Conservation (phyloP, 2,113 vertebrate genomes). For the Megatriorchis doriae region DNA sequence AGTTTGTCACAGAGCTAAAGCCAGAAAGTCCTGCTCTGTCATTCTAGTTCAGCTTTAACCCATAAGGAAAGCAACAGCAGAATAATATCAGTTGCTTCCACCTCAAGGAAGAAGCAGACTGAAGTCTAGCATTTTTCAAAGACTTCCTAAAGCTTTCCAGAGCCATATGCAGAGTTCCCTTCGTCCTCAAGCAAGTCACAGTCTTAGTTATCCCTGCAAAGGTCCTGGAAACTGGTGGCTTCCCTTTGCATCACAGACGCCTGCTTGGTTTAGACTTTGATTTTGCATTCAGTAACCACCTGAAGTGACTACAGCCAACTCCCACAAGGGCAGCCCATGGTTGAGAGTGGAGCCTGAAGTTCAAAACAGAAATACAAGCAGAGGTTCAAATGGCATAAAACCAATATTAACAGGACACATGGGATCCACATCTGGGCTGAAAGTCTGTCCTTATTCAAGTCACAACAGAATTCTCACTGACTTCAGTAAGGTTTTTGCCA, state of each 20-base stretch:
- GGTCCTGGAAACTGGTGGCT: not conserved
- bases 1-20: not conserved
- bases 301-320: not conserved
- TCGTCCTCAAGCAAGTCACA: not conserved
- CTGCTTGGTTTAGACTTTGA: not conserved
- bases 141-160: not conserved
- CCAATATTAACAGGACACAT: not conserved
- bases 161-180: not conserved
- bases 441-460: not conserved
- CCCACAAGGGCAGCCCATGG: not conserved
- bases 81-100: not conserved
- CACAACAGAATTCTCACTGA: not conserved
- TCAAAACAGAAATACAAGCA: not conserved
- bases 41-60: conserved; percentile 5
- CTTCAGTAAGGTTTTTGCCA: not conserved
- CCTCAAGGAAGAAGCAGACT: not conserved
- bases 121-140: not conserved
- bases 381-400: not conserved
- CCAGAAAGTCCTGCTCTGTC: conserved; percentile 1
- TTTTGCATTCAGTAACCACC: not conserved
- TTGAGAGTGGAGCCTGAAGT: not conserved
- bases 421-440: not conserved
- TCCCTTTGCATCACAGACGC: not conserved
- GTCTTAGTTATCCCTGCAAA: not conserved
- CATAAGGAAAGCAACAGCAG: not conserved